Evolutionary conservation across 2,888 invertebrate species (phyloP), one percentile per base, ranked within the genome.

Genomic region (Syrphus vitripennis): DNA sequence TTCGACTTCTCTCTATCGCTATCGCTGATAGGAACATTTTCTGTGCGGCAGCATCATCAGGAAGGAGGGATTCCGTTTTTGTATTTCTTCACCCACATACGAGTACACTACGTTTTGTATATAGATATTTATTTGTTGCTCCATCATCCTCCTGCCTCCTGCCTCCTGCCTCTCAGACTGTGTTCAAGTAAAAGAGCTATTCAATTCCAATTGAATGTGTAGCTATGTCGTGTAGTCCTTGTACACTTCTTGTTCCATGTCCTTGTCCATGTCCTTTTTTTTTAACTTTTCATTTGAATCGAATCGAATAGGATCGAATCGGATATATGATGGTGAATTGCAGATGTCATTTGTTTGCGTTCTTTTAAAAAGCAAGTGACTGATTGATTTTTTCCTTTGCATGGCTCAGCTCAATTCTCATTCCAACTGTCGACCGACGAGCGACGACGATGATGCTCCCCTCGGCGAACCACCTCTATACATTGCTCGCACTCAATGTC

Each of bases 311-410:
- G 67, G 50, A 67, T 50, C 45, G 45, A 45, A 67, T 50, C 82
- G 86, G 86, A 82, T 86, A 74, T 86, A 86, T 86, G 86, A 86
- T 86, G 86, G 86, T 82, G 86, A 86, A 86, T 82, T 86, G 86
- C 86, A 86, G 86, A 82, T 86, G 86, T 86, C 86, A 86, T 86
- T 86, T 86, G 82, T 86, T 86, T 82, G 86, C 70, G 61, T 67
- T 81, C 81, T 71, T 65, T 76, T 79, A 83, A 86, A 82, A 86
- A 81, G 77, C 67, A 50, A 86, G 86, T 86, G 86, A 86, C 86
- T 86, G 86, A 86, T 82, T 82, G 86, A 82, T 78, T 82, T 82
- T 86, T 78, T 77, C 77, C 69, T 61, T 76, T 77, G 42, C 77
- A 65, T 67, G n/a, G n/a, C n/a, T n/a, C n/a, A n/a, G 61, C 26